Percentiles rank a stretch among this genome's conserved stretches.
Evolutionary conservation across 1,140 invertebrate genomes (phyloP).

Genomic region (Drosophila santomea): DNA sequence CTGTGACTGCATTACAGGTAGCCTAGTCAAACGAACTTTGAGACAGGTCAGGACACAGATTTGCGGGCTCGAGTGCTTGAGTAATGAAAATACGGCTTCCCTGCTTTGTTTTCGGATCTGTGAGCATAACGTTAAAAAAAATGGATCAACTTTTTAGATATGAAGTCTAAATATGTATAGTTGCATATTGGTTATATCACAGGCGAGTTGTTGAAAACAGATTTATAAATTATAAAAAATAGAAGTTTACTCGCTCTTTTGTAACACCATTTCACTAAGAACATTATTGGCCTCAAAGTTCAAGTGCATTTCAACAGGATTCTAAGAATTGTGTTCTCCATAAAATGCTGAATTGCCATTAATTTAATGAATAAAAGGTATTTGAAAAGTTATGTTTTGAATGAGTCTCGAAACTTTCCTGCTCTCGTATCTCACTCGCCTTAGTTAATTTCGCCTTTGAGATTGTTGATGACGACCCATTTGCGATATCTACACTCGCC

Average conservation of each 20-base stretch:
- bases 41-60: constrained; percentile 28
- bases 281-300: background rate
- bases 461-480: constrained; percentile 33
- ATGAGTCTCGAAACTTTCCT: constrained; percentile 1
- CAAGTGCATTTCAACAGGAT: background rate
- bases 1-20: constrained; percentile 42
- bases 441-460: constrained; percentile 37
- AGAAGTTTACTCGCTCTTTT: background rate
- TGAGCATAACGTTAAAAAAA: too few species aligned
- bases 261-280: background rate
- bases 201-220: too few species aligned
- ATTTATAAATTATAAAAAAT: too few species aligned
- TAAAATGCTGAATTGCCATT: background rate
- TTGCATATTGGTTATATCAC: too few species aligned
- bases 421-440: constrained; percentile 3
- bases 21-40: constrained; percentile 13
- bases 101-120: background rate
- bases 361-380: background rate
- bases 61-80: constrained; percentile 27
- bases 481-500: constrained; percentile 28
- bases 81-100: constrained; percentile 38
- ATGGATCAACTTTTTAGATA: background rate
- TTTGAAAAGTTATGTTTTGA: constrained; percentile 4
- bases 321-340: background rate
- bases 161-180: too few species aligned